Evolutionary conservation across 2,888 invertebrate species (phyloP), one percentile per base, ranked within the genome.

Genomic region (Cryptocheilus praepositus): DNA sequence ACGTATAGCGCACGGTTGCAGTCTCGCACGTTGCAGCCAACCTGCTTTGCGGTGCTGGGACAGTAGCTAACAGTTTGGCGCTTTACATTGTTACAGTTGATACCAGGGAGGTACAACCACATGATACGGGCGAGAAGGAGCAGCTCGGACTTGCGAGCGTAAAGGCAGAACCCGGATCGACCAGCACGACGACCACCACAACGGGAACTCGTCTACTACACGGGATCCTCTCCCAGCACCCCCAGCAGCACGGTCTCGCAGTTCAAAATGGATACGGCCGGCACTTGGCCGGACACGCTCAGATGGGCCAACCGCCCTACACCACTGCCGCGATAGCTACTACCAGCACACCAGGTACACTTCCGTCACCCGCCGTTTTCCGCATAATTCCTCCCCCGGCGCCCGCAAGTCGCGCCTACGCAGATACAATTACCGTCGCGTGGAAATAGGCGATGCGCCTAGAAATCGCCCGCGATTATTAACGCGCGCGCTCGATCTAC

Each of bases 231-330:
- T 93, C 93, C 69, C 91, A 91, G 80, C 91, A 91, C 81, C 89
- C 92, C 22, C 91, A 91, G 68, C 90, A 91, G 58, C 87, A 88
- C 64, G 65, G 83, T 88, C 86, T 79, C 88, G 82, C 80, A 52
- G 81, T 88, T 70, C 88, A 87, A 64, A 88, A 86, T 61, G 87
- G 87, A 61, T 88, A 88, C 66, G 83, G 83, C 53, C 85, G 88
- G 63, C 88, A 88, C 68, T 77, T 87, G 77, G 76, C 81, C 63
- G 88, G 80, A 90, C 85, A 89, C 86, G 73, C 90, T 87, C 81
- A 92, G 91, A 80, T 92, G 91, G 90, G 92, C 91, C 85, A 92
- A 91, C 80, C 93, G 66, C 81, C 93, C 74, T 94, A 93, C 88
- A 93, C 92, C 76, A 84, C 86, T 76, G 85, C 86, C 80, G 83